These are phyloP conservation scores for Austrolebias charrua DNA, from an alignment of 2,797 vertebrate species.

Conservation along the genomic window DNA sequence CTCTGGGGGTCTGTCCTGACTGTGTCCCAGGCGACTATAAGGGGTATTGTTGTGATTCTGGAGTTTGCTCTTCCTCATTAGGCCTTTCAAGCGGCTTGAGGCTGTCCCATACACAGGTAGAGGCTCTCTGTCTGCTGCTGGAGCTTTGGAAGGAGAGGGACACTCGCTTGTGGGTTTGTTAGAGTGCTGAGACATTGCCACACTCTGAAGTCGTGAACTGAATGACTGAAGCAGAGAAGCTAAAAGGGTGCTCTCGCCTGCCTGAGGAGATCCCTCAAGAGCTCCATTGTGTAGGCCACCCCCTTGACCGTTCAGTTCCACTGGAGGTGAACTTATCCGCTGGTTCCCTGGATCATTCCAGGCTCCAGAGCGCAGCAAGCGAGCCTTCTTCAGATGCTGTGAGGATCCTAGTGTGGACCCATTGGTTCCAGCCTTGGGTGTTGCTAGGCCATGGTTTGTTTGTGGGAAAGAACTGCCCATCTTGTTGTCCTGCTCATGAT, in stretches of 20 bases:
- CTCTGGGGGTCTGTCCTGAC: slow-evolving; percentile 85
- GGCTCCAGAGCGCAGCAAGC: slow-evolving; percentile 90
- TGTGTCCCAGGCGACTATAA: slow-evolving; percentile 80
- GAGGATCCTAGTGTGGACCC: slow-evolving; percentile 85
- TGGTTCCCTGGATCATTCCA: slow-evolving; percentile 90
- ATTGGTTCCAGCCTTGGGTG: slow-evolving; percentile 77
- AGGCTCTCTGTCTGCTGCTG: slow-evolving; percentile 85
- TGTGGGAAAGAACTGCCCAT: slow-evolving; percentile 83
- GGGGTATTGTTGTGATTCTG: slow-evolving; percentile 88
- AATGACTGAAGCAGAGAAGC: slow-evolving; percentile 98
- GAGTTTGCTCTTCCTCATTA: slow-evolving; percentile 93
- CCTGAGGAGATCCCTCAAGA: slow-evolving; percentile 87
- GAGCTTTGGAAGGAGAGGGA: slow-evolving; percentile 74
- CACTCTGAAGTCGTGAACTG: slow-evolving; percentile 95
- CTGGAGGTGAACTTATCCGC: slow-evolving; percentile 82
- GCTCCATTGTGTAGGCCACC: slow-evolving; percentile 86
- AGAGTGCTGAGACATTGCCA: slow-evolving; percentile 94
- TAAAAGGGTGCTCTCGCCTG: slow-evolving; percentile 94
- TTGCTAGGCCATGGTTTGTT: slow-evolving; percentile 84
- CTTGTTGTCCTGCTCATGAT: slow-evolving; percentile 88
- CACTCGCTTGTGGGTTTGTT: slow-evolving; percentile 77
- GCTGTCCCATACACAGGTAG: slow-evolving; percentile 90
- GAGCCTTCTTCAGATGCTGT: slow-evolving; percentile 95
- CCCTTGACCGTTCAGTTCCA: slow-evolving; percentile 89
- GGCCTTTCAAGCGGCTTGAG: slow-evolving; percentile 92